These are phyloP conservation scores for Drymonia ruficornis DNA, from an alignment of 2,888 invertebrate species.

Conservation along the genomic window DNA sequence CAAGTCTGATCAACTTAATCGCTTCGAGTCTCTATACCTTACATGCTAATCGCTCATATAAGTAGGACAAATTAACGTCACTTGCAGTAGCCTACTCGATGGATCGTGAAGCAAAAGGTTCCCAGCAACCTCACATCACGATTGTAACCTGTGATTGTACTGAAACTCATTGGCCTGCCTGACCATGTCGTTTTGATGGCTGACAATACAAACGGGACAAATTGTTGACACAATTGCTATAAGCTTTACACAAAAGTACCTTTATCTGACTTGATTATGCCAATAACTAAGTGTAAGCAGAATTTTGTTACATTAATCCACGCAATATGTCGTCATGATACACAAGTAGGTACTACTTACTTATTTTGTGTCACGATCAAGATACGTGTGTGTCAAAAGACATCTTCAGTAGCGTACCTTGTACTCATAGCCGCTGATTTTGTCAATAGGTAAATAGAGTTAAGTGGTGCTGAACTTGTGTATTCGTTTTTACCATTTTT, in stretches of 20 bases:
- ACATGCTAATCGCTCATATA: slow-evolving; percentile 13
- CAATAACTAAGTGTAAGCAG: no score
- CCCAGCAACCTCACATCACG: slow-evolving; percentile 24
- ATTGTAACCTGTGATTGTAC: slow-evolving; percentile 17
- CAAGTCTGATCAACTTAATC: slow-evolving; percentile 39
- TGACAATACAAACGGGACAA: not conserved
- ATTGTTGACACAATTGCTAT: not conserved
- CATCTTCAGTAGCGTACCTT: not conserved
- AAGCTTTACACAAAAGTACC: not conserved
- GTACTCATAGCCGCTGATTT: not conserved
- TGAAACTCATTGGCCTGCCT: slow-evolving; percentile 5
- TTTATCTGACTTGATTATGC: no score
- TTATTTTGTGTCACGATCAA: not conserved
- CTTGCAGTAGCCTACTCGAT: slow-evolving; percentile 12
- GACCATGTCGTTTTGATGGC: slow-evolving; percentile 9
- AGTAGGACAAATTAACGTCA: slow-evolving; percentile 30
- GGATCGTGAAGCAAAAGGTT: slow-evolving; percentile 20
- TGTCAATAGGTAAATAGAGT: not conserved
- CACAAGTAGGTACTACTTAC: not conserved
- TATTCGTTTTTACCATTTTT: no score
- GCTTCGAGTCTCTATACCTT: slow-evolving; percentile 29
- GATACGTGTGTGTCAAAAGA: not conserved
- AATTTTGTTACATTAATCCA: not conserved
- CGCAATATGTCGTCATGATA: not conserved
- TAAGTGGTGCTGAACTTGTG: no score